Conservation (phyloP, 2,113 vertebrate species). For the Tachycineta bicolor region DNA sequence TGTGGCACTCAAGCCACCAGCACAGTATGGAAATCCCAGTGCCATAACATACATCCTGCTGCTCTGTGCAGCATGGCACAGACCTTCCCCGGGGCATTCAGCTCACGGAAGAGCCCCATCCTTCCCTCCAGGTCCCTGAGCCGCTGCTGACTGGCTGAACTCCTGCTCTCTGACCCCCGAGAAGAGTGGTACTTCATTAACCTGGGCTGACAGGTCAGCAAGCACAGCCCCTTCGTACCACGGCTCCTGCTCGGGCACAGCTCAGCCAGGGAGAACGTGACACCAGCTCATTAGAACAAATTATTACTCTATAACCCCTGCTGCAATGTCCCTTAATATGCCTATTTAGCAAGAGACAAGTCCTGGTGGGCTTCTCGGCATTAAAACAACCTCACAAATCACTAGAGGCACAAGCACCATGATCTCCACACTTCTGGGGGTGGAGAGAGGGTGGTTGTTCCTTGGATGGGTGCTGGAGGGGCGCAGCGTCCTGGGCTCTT, state of each 20-base stretch:
- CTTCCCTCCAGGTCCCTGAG: not conserved
- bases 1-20: not conserved
- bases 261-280: constrained; percentile 40
- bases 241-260: not conserved
- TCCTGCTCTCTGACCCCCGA: constrained; percentile 5
- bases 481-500: not conserved
- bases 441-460: rapidly evolving
- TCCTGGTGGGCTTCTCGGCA: constrained; percentile 61
- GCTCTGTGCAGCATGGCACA: constrained; percentile 64
- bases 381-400: constrained; percentile 65
- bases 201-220: constrained; percentile 36
- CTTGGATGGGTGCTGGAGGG: not conserved
- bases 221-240: constrained; percentile 16
- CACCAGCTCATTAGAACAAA: constrained; percentile 65
- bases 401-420: constrained; percentile 24
- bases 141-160: not conserved
- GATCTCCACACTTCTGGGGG: rapidly evolving
- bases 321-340: constrained; percentile 66
- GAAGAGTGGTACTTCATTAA: constrained; percentile 30
- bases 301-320: constrained; percentile 58
- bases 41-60: not conserved
- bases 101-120: not conserved
- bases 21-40: not conserved
- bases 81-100: not conserved
- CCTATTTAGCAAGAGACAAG: constrained; percentile 69